Evolutionary conservation across 2,797 vertebrate genomes (phyloP).

Genomic region (Adelosebastes latens): DNA sequence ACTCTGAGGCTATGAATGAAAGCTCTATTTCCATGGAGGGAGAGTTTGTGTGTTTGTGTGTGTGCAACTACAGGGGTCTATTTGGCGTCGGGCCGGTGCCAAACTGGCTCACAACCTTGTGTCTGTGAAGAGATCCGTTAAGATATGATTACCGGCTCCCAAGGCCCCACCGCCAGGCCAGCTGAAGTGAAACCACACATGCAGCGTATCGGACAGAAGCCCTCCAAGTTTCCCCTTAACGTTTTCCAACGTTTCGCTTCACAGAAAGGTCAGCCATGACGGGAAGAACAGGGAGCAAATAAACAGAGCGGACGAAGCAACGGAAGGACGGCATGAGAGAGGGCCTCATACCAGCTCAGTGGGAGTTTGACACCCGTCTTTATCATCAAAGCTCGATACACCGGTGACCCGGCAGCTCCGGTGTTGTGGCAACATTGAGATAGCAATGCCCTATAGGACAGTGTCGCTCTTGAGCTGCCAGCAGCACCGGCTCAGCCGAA

Average conservation of each 20-base stretch:
- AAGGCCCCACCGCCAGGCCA: slow-evolving; percentile 38
- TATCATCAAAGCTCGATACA: slow-evolving; percentile 49
- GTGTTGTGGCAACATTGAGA: slow-evolving; percentile 66
- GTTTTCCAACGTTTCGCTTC: slow-evolving; percentile 35
- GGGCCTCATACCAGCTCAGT: slow-evolving; percentile 24
- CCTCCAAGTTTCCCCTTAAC: slow-evolving; percentile 29
- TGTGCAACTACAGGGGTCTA: slow-evolving; percentile 41
- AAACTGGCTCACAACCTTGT: slow-evolving; percentile 62
- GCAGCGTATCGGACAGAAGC: slow-evolving; percentile 32
- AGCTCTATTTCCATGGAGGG: slow-evolving; percentile 58
- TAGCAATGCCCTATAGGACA: slow-evolving; percentile 19
- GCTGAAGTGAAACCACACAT: slow-evolving; percentile 63
- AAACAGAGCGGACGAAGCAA: slow-evolving; percentile 15
- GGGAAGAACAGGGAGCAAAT: slow-evolving; percentile 25
- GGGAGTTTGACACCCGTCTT: slow-evolving; percentile 43
- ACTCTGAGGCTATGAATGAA: slow-evolving; percentile 63
- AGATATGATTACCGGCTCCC: slow-evolving; percentile 60
- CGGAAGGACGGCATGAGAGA: neutral
- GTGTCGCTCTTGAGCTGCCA: slow-evolving; percentile 33
- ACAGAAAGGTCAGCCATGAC: slow-evolving; percentile 40
- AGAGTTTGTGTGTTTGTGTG: slow-evolving; percentile 43
- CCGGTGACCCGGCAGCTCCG: slow-evolving; percentile 26
- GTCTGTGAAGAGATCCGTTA: slow-evolving; percentile 65
- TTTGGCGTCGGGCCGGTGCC: slow-evolving; percentile 56
- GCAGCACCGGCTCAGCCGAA: slow-evolving; percentile 37